Conservation (phyloP, 2,888 invertebrate species). For the Drepanosiphum platanoidis region DNA sequence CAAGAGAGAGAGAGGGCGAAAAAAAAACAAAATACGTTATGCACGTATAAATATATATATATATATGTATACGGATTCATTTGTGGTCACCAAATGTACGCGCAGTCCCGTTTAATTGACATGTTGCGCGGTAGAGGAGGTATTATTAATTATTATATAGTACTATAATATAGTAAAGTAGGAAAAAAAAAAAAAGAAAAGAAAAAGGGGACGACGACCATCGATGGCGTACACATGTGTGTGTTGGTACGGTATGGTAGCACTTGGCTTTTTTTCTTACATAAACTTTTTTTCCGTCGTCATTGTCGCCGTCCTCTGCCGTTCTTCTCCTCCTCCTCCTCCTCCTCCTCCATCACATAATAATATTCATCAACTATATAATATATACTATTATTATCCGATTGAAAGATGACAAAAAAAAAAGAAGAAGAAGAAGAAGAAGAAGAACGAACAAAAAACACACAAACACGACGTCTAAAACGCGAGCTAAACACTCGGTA, state of each 20-base stretch:
- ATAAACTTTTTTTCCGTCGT: conserved; percentile 29
- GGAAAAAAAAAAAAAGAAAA: conserved; percentile 16
- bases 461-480: conserved; percentile 51
- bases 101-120: conserved; percentile 58
- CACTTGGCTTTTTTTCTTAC: conserved; percentile 52
- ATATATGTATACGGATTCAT: background rate
- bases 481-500: conserved; percentile 61
- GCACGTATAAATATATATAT: conserved; percentile 18
- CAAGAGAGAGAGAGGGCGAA: background rate
- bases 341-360: too few species aligned
- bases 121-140: conserved; percentile 57
- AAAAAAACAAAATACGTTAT: conserved; percentile 1
- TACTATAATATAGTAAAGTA: conserved; percentile 8
- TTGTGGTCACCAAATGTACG: conserved; percentile 59
- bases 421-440: background rate
- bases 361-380: conserved; percentile 51
- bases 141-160: conserved; percentile 55
- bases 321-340: too few species aligned
- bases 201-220: conserved; percentile 45
- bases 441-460: conserved; percentile 7
- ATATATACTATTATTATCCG: conserved; percentile 61
- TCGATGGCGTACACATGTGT: conserved; percentile 58
- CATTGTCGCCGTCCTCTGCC: conserved; percentile 20
- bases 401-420: conserved; percentile 44
- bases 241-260: conserved; percentile 51